Evolutionary conservation across 2,113 vertebrate species (phyloP), one percentile per base, ranked within the genome.

Genomic region (Nesoenas mayeri): DNA sequence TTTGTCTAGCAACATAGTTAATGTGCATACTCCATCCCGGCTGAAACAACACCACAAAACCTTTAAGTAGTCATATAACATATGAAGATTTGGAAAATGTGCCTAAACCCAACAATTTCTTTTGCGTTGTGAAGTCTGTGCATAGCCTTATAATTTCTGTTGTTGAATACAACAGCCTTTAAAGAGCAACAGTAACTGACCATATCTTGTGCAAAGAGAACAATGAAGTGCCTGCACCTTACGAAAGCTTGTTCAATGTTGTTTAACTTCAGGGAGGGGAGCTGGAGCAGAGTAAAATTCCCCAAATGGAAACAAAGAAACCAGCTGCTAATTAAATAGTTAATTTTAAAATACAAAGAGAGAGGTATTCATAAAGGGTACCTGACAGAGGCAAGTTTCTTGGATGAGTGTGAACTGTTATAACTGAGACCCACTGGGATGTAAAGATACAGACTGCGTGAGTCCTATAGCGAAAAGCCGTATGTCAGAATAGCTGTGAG

Each of bases 181-280:
- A 61, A 77, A 85, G n/a, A 50, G 28, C 32, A 48, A 15, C 18
- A 14, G 21, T 64, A 71, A 65, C 86, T 74, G 42, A 74, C 12
- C n/a, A 81, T 70, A 61, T 34, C 73, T 85, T 60, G 28, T 77
- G 54, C 40, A 65, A 85, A 92, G 89, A 79, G 61, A 89, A 85
- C 65, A 89, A 78, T 51, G 48, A 83, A 78, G 73, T 54, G 15
- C 57, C 17, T 69, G 25, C 69, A 53, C 44, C 81, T 75, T n/a
- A 54, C 3, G 4, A 88, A 88, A 93, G 62, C 22, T 75, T 56
- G 26, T 70, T 84, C 26, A 12, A 18, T 31, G 28, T 13, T 95
- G 83, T 93, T 91, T 90, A 53, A 85, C 89, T 91, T 81, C 1
- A 72, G 84, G 89, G 94, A 92, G 73, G 77, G 48, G 70, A 95